A percentile compares a stretch with the other conserved stretches of the same genome.
phyloP scores from a whole-genome alignment of 1,140 invertebrate species.

The Drosophila sulfurigaster region DNA sequence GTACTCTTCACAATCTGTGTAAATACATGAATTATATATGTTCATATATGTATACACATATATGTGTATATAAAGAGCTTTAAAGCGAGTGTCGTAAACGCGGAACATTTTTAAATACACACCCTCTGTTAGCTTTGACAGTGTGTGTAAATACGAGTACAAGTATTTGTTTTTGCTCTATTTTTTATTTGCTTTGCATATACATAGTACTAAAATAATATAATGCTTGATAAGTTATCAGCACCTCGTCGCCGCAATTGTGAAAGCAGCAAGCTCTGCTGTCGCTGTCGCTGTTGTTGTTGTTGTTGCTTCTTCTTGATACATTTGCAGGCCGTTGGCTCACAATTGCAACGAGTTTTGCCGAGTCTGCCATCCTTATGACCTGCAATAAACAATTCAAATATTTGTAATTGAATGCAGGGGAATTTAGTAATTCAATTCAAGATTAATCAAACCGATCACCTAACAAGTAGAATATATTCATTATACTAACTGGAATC shows the following conservation, averaged over 20 bases:
- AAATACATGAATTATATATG: slow-evolving; percentile 21
- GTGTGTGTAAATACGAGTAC: slow-evolving; percentile 17
- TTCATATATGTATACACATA: not conserved
- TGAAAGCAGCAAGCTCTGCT: slow-evolving; percentile 58
- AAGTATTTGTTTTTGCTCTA: slow-evolving; percentile 26
- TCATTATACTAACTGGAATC: too few species aligned
- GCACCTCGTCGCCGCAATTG: slow-evolving; percentile 59
- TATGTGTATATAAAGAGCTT: too few species aligned
- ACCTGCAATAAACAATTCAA: slow-evolving; percentile 50
- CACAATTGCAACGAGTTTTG: slow-evolving; percentile 60
- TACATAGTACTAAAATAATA: slow-evolving; percentile 64
- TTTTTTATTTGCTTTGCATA: slow-evolving; percentile 34
- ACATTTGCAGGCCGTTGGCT: slow-evolving; percentile 65
- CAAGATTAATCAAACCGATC: not conserved
- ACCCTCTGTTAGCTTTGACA: slow-evolving; percentile 4
- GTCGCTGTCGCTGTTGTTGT: slow-evolving; percentile 41
- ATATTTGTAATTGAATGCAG: not conserved
- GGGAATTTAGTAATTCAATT: slow-evolving; percentile 3
- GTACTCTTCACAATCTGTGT: slow-evolving; percentile 10
- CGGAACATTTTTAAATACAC: slow-evolving; percentile 19
- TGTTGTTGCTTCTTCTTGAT: slow-evolving; percentile 39
- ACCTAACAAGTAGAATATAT: too few species aligned
- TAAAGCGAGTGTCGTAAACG: slow-evolving; percentile 17
- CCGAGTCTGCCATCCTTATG: slow-evolving; percentile 59
- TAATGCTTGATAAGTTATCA: slow-evolving; percentile 79